Evolutionary conservation across 2,113 vertebrate species (phyloP), one percentile per base, ranked within the genome.

Genomic region (Kryptolebias marmoratus): DNA sequence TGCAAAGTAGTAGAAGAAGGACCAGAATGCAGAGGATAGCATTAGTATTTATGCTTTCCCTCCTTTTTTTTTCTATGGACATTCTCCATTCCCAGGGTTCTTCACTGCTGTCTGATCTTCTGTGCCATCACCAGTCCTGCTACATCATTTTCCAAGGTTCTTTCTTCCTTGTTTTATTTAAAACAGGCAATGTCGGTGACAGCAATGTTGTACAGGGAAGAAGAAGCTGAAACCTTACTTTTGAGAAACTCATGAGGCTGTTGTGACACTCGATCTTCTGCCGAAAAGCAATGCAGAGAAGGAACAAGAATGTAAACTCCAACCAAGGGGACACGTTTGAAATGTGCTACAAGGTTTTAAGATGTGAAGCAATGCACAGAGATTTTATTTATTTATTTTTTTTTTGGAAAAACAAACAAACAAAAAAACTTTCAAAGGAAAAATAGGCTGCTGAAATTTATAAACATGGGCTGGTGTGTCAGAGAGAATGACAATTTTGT

Each of bases 41-140:
- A 91, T 92, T 90, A 89, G 89, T 88, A 89, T 91, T 79, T 73
- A 71, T 71, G 81, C 47, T 54, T 53, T 54, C 53, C 11, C 74
- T 64, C 56, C 18, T 61, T 64, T 53, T 54, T 63, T 49, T 61
- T 61, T 64, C 39, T 48, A 66, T 71, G 44, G 63, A 66, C 57
- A 75, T 66, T 30, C 71, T 81, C 64, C 28, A 52, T 75, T 88
- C 65, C 64, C 81, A 11, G 44, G 62, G 53, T 76, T 81, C 60
- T 77, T 68, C 36, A 2, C 63, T 50, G 71, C 77, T 42, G 71
- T 81, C 64, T 83, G 80, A 84, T 84, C 68, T 66, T 75, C 59
- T 44, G 49, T 67, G 42, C 83, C 73, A 68, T 83, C 79, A 54
- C 78, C 78, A 73, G 50, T 74, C 49, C 56, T 8, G 56, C 82